Percentiles rank a stretch among this genome's conserved stretches.
Evolutionary conservation across 2,113 vertebrate genomes (phyloP).

Genomic region (Glaucomys volans): DNA sequence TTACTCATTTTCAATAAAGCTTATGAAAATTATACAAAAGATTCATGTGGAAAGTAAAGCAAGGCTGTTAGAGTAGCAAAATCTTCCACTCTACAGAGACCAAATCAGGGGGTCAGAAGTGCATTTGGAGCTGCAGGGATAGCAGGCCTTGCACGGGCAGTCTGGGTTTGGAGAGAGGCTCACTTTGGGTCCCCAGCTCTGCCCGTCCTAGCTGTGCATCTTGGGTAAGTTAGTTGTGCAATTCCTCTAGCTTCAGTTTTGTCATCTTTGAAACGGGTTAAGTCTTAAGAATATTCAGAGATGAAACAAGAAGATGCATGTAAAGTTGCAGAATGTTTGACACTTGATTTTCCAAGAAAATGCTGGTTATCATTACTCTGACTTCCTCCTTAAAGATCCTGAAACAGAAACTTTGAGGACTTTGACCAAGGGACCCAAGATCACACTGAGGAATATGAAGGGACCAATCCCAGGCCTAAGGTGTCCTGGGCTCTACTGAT

Average conservation of each 20-base stretch:
- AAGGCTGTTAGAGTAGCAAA: not conserved
- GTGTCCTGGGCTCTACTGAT: not conserved
- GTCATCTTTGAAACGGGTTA: not conserved
- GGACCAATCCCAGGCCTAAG: not conserved
- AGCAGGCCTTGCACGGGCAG: fast-evolving
- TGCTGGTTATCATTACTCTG: not conserved
- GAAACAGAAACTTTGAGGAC: not conserved
- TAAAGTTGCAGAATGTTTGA: fast-evolving
- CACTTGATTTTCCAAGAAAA: not conserved
- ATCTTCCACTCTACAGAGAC: not conserved
- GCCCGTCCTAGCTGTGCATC: not conserved
- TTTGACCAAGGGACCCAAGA: not conserved
- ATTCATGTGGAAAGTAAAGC: not conserved
- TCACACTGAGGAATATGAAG: not conserved
- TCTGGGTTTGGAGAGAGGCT: fast-evolving
- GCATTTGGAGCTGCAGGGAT: not conserved
- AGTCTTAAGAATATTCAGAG: not conserved
- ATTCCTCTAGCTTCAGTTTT: not conserved
- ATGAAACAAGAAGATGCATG: not conserved
- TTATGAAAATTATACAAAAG: not conserved
- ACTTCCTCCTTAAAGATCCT: not conserved
- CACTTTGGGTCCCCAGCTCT: not conserved
- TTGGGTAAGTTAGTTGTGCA: not conserved
- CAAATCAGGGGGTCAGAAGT: not conserved
- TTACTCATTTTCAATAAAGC: not conserved